Evolutionary conservation across 2,113 vertebrate species (phyloP).

Genomic region (Takifugu bimaculatus): DNA sequence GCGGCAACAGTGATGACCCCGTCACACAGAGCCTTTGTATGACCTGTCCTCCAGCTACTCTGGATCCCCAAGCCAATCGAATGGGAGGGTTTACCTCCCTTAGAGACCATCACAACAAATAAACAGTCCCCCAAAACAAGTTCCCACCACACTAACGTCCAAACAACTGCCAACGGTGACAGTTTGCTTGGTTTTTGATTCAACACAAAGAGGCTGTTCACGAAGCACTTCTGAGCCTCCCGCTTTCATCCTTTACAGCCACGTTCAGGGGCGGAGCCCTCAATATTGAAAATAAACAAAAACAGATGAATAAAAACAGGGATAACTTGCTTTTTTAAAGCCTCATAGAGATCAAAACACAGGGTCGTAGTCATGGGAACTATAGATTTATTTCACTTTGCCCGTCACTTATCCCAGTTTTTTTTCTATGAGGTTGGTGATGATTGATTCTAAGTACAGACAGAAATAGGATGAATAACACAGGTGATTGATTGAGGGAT

Average conservation of each 20-base stretch:
- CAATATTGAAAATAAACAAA: background rate
- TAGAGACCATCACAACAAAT: conserved; percentile 62
- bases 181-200: conserved; percentile 59
- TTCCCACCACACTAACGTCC: conserved; percentile 60
- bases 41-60: conserved; percentile 59
- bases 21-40: conserved; percentile 65
- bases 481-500: no score
- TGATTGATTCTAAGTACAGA: no score
- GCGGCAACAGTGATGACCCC: conserved; percentile 63
- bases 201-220: conserved; percentile 53
- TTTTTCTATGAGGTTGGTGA: no score
- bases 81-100: conserved; percentile 45
- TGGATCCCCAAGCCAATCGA: conserved; percentile 59
- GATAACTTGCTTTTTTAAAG: background rate
- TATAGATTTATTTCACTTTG: no score
- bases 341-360: background rate
- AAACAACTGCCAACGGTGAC: conserved; percentile 65
- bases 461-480: no score
- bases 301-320: background rate
- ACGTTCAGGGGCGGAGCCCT: conserved; percentile 7
- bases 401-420: no score
- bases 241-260: conserved; percentile 41
- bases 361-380: no score
- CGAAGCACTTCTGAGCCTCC: conserved; percentile 42
- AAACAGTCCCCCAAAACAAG: conserved; percentile 62